A percentile compares a stretch with the other conserved stretches of the same genome.
Conservation (phyloP, 1,140 invertebrate genomes). For the Semibalanus balanoides region DNA sequence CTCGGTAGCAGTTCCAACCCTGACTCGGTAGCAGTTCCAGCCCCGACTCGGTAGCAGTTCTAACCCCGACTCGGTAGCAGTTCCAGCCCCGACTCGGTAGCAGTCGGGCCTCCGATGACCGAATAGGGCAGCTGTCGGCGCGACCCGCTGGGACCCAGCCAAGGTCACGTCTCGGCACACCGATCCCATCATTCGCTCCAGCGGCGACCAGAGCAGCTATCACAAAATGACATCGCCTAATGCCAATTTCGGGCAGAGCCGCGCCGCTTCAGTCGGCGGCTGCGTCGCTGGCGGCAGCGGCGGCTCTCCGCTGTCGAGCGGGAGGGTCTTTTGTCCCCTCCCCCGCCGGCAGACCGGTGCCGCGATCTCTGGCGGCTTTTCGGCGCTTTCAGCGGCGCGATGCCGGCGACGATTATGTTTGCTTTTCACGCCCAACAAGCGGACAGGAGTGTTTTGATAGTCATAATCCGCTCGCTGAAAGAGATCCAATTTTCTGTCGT, state of each 20-base stretch:
- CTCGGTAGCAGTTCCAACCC: too few relatives aligned
- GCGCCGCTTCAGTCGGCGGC: neutral
- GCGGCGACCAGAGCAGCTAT: neutral
- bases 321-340: neutral
- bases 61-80: too few relatives aligned
- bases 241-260: neutral
- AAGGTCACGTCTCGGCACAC: neutral
- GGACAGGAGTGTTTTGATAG: slow-evolving; percentile 1
- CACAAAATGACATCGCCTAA: neutral
- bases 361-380: neutral
- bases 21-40: too few relatives aligned
- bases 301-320: too few relatives aligned
- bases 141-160: too few relatives aligned
- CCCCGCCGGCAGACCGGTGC: neutral
- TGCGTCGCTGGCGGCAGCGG: too few relatives aligned
- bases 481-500: neutral
- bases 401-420: neutral
- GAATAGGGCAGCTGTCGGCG: too few relatives aligned
- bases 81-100: too few relatives aligned
- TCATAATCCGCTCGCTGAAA: neutral
- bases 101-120: too few relatives aligned
- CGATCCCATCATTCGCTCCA: neutral
- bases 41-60: too few relatives aligned
- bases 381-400: neutral
- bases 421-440: slow-evolving; percentile 1